Percentiles rank a stretch among this genome's conserved stretches.
phyloP scores from a whole-genome alignment of 2,113 vertebrate genomes.

The Sylvietta virens region DNA sequence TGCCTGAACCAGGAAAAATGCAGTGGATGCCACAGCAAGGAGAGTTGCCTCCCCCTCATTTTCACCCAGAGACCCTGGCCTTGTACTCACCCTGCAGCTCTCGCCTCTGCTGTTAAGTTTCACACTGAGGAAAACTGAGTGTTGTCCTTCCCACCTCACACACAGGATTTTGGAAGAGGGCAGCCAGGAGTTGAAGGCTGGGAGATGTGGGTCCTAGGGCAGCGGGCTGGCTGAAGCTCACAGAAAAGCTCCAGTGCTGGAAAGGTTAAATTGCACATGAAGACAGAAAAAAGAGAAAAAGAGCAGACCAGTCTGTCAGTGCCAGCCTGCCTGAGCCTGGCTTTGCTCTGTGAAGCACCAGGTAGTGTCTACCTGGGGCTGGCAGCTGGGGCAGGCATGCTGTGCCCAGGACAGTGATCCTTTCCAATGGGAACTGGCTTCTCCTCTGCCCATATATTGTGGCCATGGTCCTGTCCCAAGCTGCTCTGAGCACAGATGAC shows the following conservation, averaged over 20 bases:
- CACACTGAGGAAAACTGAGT: not conserved
- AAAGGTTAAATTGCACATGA: not conserved
- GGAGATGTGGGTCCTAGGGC: not conserved
- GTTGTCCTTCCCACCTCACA: constrained; percentile 13
- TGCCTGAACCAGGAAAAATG: not conserved
- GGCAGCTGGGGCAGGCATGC: not conserved
- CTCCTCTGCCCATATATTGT: not conserved
- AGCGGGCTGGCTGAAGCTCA: not conserved
- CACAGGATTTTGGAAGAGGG: constrained; percentile 25
- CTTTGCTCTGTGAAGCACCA: not conserved
- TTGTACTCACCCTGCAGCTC: constrained; percentile 26
- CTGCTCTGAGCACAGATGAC: not conserved
- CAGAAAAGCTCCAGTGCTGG: constrained; percentile 1
- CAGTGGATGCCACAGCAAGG: not conserved
- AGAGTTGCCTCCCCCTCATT: not conserved
- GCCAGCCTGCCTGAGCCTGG: not conserved
- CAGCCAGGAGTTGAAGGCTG: constrained; percentile 1
- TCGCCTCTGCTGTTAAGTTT: not conserved
- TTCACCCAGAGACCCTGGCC: accelerated
- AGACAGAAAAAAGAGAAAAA: not conserved
- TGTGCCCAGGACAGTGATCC: not conserved
- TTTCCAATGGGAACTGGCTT: not conserved
- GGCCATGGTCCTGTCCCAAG: not conserved
- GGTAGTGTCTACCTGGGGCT: not conserved
- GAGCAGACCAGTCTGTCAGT: not conserved